Base-by-base conservation (phyloP, 2,113 vertebrate genomes). In the Charadrius vociferus region DNA sequence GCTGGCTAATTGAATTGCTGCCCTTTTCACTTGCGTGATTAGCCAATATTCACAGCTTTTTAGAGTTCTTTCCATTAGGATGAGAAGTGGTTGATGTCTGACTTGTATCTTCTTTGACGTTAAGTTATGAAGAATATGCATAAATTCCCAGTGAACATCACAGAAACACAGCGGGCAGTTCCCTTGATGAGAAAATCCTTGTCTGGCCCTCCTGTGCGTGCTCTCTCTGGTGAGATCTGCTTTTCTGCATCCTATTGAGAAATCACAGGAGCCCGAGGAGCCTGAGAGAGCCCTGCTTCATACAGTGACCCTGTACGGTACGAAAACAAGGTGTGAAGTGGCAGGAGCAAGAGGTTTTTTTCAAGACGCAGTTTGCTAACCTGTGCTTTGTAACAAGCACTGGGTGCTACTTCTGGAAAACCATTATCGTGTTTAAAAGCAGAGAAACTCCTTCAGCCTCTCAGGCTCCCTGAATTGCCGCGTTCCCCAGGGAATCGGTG, bases 401-500 rank as follows among this genome's bases (percentile, higher is more conserved):
- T 9, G 20, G 53, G 12, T 7, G 3, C n/a, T 61, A 3, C 52
- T 78, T 36, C 50, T 74, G 43, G 26, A 47, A 78, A 71, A 58
- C 70, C 1, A 14, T 5, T 3, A 4, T 29, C 7, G 0, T 2
- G 11, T 66, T 68, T 62, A 30, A 41, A 77, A 90, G 45, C 20
- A 75, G n/a, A 37, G 32, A 26, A 68, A 20, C 30, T 67, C 65
- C 80, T 47, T 15, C 29, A 55, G 23, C 50, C 55, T 39, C 43
- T 67, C 52, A 36, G 77, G 15, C 16, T 41, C 52, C 41, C 1
- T 0, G 50, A 41, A 24, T 56, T 59, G 59, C 55, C 7, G 0
- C 1, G 13, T 41, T 1, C 43, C 26, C 16, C 10, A 19, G 39
- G 22, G 34, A 73, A 4, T 4, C 4, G 5, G 4, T 41, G n/a